Percentiles rank a stretch among this genome's conserved stretches.
phyloP scores from a whole-genome alignment of 2,113 vertebrate genomes.

The Lophochroa leadbeateri region DNA sequence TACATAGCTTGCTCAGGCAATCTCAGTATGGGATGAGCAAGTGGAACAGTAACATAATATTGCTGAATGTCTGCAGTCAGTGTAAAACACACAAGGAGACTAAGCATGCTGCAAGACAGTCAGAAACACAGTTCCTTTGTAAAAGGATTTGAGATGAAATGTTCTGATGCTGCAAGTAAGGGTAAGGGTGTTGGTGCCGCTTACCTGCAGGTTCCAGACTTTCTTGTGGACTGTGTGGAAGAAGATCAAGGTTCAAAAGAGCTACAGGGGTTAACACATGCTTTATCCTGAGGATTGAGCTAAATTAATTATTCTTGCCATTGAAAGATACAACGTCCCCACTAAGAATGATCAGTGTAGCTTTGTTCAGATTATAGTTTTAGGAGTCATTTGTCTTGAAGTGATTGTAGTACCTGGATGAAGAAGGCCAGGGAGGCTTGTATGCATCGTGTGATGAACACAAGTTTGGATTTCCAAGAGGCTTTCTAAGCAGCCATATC shows the following conservation, averaged over 20 bases:
- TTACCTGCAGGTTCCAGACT: not conserved
- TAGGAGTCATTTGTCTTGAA: not conserved
- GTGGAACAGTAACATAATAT: not conserved
- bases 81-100: not conserved
- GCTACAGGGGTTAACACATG: not conserved
- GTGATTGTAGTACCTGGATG: too few species aligned
- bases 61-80: not conserved
- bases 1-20: not conserved
- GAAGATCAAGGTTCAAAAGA: not conserved
- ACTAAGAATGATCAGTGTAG: not conserved
- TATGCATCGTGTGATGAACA: accelerated
- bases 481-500: not conserved
- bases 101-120: not conserved
- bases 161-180: not conserved
- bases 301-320: not conserved
- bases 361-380: not conserved
- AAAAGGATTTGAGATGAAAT: not conserved
- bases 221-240: not conserved
- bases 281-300: not conserved
- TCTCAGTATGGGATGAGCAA: not conserved
- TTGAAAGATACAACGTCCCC: not conserved
- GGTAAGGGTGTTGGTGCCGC: accelerated
- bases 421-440: not conserved
- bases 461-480: not conserved
- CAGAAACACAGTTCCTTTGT: not conserved